These are phyloP conservation scores for Siderastrea siderea DNA, from an alignment of 92 coral and sea anemone species.

Conservation along the genomic window DNA sequence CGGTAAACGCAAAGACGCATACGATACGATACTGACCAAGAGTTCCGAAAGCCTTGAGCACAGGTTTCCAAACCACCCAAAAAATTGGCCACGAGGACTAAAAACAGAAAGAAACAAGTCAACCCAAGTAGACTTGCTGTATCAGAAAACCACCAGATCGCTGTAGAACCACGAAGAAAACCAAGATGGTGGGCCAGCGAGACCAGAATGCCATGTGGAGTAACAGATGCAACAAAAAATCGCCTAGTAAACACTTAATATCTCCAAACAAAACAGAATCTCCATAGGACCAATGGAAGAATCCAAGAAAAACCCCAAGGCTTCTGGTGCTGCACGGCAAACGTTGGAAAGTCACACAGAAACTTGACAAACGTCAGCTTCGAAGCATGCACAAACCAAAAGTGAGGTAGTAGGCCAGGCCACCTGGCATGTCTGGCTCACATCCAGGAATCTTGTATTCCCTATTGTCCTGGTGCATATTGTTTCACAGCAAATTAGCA, in stretches of 20 bases:
- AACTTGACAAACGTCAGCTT: conserved; percentile 3
- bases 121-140: conserved; percentile 8
- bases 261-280: background rate
- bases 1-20: background rate
- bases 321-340: background rate
- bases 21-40: conserved; percentile 3
- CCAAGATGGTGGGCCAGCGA: conserved; percentile 15
- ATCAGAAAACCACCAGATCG: conserved; percentile 1
- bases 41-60: background rate
- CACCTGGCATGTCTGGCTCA: too few relatives aligned
- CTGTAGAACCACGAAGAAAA: background rate
- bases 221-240: background rate
- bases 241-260: background rate
- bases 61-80: background rate
- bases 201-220: conserved; percentile 3
- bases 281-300: background rate
- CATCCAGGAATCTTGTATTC: too few relatives aligned
- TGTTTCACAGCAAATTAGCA: too few relatives aligned
- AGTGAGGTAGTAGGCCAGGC: background rate
- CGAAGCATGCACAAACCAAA: conserved; percentile 17
- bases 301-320: background rate
- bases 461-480: too few relatives aligned
- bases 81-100: too few relatives aligned
- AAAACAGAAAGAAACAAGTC: background rate
- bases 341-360: background rate